Percentiles rank a stretch among this genome's conserved stretches.
phyloP scores from a whole-genome alignment of 2,797 vertebrate genomes.

The Coilia nasus region DNA sequence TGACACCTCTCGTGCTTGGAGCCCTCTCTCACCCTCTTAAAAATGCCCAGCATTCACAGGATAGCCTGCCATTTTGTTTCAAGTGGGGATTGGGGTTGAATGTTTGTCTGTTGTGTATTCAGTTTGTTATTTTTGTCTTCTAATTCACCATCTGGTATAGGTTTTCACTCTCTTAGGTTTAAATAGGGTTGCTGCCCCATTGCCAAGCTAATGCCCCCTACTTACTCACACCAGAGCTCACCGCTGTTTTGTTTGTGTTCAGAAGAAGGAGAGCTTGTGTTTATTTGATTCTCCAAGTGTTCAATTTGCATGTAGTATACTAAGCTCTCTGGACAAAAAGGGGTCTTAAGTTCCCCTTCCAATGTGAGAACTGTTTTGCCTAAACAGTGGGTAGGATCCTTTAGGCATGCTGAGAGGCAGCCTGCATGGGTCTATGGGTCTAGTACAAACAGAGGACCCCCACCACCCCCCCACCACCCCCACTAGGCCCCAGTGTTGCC shows the following conservation, averaged over 20 bases:
- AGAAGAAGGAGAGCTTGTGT: constrained; percentile 36
- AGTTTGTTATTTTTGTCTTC: constrained; percentile 40
- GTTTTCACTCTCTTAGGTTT: constrained; percentile 43
- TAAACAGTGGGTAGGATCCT: not conserved
- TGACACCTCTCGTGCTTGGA: constrained; percentile 54
- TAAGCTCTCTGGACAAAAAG: not conserved
- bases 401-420: not conserved
- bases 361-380: not conserved
- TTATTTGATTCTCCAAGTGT: constrained; percentile 49
- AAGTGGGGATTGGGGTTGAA: constrained; percentile 27
- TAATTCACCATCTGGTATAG: not conserved
- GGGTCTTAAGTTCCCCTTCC: not conserved
- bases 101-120: constrained; percentile 32
- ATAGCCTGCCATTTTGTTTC: constrained; percentile 47
- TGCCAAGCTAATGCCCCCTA: constrained; percentile 47
- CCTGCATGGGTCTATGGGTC: not conserved
- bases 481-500: not conserved
- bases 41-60: constrained; percentile 54
- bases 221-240: constrained; percentile 32
- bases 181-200: constrained; percentile 50
- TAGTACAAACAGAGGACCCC: not conserved
- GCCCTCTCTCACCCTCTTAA: constrained; percentile 9
- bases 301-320: constrained; percentile 36
- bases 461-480: too few relatives aligned
- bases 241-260: constrained; percentile 7